Percentiles rank a stretch among this genome's conserved stretches.
Conservation (phyloP, 2,888 invertebrate genomes). For the Drosophila dives region DNA sequence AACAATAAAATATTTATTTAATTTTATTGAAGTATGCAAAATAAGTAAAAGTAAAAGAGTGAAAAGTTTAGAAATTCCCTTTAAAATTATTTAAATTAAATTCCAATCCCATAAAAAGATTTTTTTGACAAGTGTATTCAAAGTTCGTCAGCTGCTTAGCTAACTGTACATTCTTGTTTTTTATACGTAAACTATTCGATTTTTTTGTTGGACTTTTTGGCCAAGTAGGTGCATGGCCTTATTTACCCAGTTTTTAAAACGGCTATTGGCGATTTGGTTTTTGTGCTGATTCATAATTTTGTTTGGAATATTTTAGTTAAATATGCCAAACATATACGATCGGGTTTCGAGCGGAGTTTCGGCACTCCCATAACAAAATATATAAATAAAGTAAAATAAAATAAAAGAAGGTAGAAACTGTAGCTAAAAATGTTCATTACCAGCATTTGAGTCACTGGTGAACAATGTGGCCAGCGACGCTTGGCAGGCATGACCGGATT, state of each 20-base stretch:
- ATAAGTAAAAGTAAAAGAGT: background rate
- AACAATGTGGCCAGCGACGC: slow-evolving; percentile 51
- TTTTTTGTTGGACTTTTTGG: slow-evolving; percentile 1
- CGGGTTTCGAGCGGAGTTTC: slow-evolving; percentile 10
- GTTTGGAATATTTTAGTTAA: slow-evolving; percentile 39
- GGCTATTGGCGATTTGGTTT: slow-evolving; percentile 48
- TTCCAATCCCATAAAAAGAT: background rate
- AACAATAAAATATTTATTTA: background rate
- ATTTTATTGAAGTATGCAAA: background rate
- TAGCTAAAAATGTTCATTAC: slow-evolving; percentile 51
- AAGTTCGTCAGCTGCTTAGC: background rate
- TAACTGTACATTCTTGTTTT: slow-evolving; percentile 21
- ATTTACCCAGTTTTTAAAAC: slow-evolving; percentile 81
- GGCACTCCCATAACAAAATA: slow-evolving; percentile 34
- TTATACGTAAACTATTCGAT: slow-evolving; percentile 10
- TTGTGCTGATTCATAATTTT: slow-evolving; percentile 68
- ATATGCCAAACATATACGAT: slow-evolving; percentile 25
- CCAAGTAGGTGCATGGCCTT: slow-evolving; percentile 80
- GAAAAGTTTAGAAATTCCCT: background rate
- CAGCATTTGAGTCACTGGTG: slow-evolving; percentile 62
- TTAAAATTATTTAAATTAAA: background rate
- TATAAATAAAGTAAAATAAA: background rate
- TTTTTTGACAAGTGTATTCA: background rate
- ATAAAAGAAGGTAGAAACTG: slow-evolving; percentile 3
- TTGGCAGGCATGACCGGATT: slow-evolving; percentile 50